Conservation (phyloP, 2,888 invertebrate genomes). For the Conops quadrifasciatus region DNA sequence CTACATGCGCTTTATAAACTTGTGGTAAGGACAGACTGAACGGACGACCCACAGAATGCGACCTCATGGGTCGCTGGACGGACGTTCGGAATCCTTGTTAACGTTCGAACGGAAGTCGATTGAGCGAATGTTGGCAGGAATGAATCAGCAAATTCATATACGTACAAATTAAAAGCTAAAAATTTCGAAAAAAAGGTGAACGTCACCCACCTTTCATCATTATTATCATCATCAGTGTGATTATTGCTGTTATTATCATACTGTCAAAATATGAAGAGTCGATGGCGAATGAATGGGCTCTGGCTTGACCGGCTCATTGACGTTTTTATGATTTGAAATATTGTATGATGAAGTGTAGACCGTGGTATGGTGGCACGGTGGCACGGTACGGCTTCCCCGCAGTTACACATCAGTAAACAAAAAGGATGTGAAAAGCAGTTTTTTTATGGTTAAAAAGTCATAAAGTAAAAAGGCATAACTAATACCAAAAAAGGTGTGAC, state of each 20-base stretch:
- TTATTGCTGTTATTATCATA: neutral
- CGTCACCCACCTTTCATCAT: neutral
- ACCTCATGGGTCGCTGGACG: constrained; percentile 4
- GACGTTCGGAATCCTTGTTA: constrained; percentile 20
- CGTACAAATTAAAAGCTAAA: too few species aligned
- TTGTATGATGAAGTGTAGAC: neutral
- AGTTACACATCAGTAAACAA: constrained; percentile 23
- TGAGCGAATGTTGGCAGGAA: constrained; percentile 8
- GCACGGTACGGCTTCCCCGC: neutral
- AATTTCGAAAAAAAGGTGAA: neutral
- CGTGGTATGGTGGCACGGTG: neutral
- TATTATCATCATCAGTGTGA: neutral
- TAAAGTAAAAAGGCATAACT: constrained; percentile 22
- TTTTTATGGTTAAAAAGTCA: constrained; percentile 6
- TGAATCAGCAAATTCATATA: constrained; percentile 24
- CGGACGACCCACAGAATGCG: too few species aligned
- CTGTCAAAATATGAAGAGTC: constrained; percentile 4
- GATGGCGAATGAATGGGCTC: neutral
- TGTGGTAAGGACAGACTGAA: too few species aligned
- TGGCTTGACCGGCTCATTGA: neutral
- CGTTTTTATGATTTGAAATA: constrained; percentile 13
- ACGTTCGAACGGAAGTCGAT: neutral
- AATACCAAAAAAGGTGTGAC: constrained; percentile 13
- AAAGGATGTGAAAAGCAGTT: neutral
- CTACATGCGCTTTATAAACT: neutral